Base-by-base conservation (phyloP, 1,140 invertebrate species). In the Ganaspis sp. region DNA sequence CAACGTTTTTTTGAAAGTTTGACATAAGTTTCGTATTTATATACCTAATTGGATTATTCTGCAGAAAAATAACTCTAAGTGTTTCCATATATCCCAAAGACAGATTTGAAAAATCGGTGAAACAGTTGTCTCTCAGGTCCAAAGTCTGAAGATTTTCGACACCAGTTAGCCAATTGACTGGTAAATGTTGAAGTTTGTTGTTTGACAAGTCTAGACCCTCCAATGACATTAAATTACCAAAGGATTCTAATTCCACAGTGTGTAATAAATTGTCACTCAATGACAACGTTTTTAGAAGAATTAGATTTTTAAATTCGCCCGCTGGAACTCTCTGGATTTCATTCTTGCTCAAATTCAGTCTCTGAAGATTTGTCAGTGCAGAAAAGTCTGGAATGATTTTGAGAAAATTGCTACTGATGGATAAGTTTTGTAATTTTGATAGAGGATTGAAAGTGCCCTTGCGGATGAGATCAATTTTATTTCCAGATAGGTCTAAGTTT, bases 401-500 rank as follows among this genome's bases (percentile, higher is more conserved):
- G 12, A 77, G n/a, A 12, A 73, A 15, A 64, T 77, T 77, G 1
- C 9, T n/a, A 0, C 17, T 17, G 2, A 77, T n/a, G 5, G 71
- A 54, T 0, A 77, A 40, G 38, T 53, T 53, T 19, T 70, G 38
- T 9, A 77, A 29, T 4, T 53, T 17, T 4, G 1, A 1, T 5
- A 71, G 1, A n/a, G 6, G 26, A 38, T 78, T 73, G n/a, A 78
- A 74, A 15, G 69, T 71, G 15, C 49, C 64, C 21, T 74, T 42
- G 1, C 49, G 11, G 8, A 76, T 73, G 5, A 21, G 71, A 2
- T 73, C n/a, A 19, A 80, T 45, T 34, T 58, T 23, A 69, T 80
- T 80, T 17, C 74, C 1, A 0, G 79, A 80, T 1, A 80, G 70
- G 29, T 80, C 75, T 9, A 80, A 37, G 26, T 69, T 34, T 12